Evolutionary conservation across 2,113 vertebrate species (phyloP).

Genomic region (Hippolais icterina): DNA sequence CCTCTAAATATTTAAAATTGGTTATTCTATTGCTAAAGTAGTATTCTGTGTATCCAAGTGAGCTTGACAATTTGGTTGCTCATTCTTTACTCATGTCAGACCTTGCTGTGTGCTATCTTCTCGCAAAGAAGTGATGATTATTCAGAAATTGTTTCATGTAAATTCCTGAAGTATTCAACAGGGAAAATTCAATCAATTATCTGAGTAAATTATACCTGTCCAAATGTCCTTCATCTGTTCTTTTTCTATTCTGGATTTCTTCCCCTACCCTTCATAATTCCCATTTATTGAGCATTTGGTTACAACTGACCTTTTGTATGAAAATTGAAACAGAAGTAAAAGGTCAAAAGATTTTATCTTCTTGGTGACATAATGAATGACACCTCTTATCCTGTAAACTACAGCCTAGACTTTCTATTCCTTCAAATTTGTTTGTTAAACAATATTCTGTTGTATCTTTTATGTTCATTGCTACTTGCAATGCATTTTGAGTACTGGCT

Average conservation of each 20-base stretch:
- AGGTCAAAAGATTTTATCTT: background rate
- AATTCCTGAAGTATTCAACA: background rate
- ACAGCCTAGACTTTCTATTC: background rate
- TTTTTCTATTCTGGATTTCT: background rate
- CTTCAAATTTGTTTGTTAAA: background rate
- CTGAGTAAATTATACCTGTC: fast-evolving
- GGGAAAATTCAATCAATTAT: background rate
- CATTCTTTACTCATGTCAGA: background rate
- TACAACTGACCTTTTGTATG: background rate
- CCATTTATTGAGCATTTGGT: background rate
- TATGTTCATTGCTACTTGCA: background rate
- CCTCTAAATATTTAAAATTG: background rate
- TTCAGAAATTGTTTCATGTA: background rate
- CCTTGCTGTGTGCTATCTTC: background rate
- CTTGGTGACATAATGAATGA: background rate
- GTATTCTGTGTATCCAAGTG: background rate
- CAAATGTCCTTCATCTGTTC: background rate
- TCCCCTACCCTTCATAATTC: background rate
- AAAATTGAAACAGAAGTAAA: background rate
- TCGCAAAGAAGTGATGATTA: background rate
- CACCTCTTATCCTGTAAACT: background rate
- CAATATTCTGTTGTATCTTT: background rate
- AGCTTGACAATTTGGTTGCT: background rate
- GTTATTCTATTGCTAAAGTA: background rate
- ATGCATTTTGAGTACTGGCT: background rate